These are phyloP conservation scores for Platerodrilus igneus DNA, from an alignment of 2,888 invertebrate species.

Conservation along the genomic window DNA sequence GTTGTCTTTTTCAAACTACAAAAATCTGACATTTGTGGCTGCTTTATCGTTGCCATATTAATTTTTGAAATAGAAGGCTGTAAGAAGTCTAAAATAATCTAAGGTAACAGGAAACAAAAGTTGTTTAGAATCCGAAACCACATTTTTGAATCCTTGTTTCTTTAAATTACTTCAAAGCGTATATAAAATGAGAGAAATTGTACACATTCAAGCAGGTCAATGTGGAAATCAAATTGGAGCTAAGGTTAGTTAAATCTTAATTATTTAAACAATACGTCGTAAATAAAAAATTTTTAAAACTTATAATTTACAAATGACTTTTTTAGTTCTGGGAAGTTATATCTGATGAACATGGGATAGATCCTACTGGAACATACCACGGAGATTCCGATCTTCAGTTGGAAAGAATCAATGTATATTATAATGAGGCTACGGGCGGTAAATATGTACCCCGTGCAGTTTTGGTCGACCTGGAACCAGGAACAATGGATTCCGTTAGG, in stretches of 20 bases:
- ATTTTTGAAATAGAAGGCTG: too few relatives aligned
- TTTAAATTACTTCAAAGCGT: too few relatives aligned
- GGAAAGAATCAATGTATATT: constrained; percentile 93
- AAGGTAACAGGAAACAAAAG: too few relatives aligned
- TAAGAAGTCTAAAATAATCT: too few relatives aligned
- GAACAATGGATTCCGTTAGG: constrained; percentile 95
- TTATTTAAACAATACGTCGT: too few relatives aligned
- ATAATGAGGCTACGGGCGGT: constrained; percentile 89
- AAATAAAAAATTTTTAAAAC: too few relatives aligned
- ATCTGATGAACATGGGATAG: constrained; percentile 91
- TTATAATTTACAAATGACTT: too few relatives aligned
- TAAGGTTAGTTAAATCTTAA: constrained; percentile 67
- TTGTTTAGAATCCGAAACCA: too few relatives aligned
- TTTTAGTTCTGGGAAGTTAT: constrained; percentile 91
- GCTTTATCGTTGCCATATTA: too few relatives aligned
- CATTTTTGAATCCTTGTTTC: too few relatives aligned
- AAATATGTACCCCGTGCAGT: constrained; percentile 93
- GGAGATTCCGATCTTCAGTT: constrained; percentile 89
- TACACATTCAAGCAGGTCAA: constrained; percentile 77
- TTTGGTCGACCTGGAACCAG: constrained; percentile 91
- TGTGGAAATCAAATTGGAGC: constrained; percentile 81
- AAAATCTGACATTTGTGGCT: too few relatives aligned
- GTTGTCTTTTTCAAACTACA: too few relatives aligned
- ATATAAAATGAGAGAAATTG: constrained; percentile 94
- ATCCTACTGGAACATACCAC: constrained; percentile 83